phyloP scores from a whole-genome alignment of 1,140 invertebrate genomes.

The Aphaenogaster floridana region DNA sequence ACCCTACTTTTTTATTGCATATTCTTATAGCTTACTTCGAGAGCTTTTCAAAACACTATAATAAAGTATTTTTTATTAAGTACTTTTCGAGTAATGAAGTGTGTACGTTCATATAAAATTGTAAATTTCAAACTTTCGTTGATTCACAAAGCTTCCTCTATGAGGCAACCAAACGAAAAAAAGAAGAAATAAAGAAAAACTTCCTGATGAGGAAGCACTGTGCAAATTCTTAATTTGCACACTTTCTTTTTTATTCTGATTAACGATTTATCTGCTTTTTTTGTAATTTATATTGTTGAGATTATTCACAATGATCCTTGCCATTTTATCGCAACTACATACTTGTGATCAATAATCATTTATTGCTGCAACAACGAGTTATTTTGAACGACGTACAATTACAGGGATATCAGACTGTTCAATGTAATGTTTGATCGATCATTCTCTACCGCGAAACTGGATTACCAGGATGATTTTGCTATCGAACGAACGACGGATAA shows the following conservation, averaged over 20 bases:
- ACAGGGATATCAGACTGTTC: conserved; percentile 3
- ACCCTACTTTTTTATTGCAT: no score
- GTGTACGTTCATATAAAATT: no score
- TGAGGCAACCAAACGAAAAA: no score
- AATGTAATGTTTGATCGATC: conserved; percentile 35
- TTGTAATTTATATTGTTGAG: background rate
- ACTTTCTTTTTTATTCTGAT: background rate
- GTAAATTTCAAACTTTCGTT: no score
- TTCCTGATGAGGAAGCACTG: no score
- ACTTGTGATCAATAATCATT: conserved; percentile 9
- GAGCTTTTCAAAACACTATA: no score
- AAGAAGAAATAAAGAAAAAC: no score
- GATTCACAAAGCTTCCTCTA: no score
- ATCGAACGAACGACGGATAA: background rate
- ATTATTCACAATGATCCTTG: background rate
- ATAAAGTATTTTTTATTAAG: no score
- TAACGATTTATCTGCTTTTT: background rate
- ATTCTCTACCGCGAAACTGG: conserved; percentile 4
- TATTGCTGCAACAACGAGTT: conserved; percentile 8
- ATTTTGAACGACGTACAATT: conserved; percentile 23
- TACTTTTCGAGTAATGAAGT: no score
- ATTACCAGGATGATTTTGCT: conserved; percentile 20
- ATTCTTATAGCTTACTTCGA: no score
- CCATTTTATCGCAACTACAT: background rate
- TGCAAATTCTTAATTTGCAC: no score